Evolutionary conservation across 1,140 invertebrate species (phyloP).

Genomic region (Penaeus chinensis): DNA sequence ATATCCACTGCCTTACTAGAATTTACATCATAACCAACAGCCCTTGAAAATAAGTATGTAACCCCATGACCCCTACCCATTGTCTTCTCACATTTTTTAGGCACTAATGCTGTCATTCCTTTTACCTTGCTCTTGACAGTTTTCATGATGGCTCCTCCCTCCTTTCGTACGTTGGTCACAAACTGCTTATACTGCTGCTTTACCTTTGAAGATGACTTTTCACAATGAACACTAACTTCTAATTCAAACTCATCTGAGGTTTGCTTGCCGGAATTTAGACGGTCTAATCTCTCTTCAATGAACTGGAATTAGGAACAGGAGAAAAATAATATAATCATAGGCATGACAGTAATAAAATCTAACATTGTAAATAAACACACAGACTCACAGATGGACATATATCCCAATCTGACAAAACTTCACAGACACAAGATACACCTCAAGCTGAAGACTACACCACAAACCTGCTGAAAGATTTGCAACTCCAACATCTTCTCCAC

Average conservation of each 20-base stretch:
- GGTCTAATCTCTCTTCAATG: conserved; percentile 89
- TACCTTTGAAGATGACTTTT: conserved; percentile 81
- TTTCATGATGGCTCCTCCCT: conserved; percentile 79
- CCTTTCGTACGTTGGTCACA: conserved; percentile 75
- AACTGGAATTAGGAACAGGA: conserved; percentile 74
- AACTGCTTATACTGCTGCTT: conserved; percentile 85
- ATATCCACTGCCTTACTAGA: no score
- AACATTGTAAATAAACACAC: no score
- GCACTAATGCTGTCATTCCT: not conserved
- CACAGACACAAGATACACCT: no score
- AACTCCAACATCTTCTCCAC: conserved; percentile 89
- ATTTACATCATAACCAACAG: no score
- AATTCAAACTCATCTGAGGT: conserved; percentile 95
- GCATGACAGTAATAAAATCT: no score
- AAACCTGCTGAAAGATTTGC: conserved; percentile 94
- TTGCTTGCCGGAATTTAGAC: conserved; percentile 87
- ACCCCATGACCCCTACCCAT: no score
- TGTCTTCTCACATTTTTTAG: no score
- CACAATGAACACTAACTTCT: conserved; percentile 86
- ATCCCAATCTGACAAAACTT: no score
- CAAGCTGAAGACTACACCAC: not conserved
- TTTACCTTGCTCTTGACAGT: conserved; percentile 81
- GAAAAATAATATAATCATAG: not conserved
- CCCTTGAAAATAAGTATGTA: no score
- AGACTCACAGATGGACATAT: no score